Conservation (phyloP, 2,113 vertebrate species). For the Cryptotis parvus region DNA sequence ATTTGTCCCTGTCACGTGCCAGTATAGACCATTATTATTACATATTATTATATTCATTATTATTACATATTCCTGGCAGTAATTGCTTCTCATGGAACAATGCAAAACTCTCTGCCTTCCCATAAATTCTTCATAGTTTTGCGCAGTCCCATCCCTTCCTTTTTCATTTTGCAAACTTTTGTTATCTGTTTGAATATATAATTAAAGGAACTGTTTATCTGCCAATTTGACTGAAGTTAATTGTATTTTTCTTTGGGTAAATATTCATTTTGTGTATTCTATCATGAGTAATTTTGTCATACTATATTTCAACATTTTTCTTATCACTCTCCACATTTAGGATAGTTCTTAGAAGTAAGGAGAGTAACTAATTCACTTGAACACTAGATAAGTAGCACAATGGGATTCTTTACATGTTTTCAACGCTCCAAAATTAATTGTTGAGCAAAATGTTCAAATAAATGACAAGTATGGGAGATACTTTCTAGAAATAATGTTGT, state of each 20-base stretch:
- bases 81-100: neutral
- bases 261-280: neutral
- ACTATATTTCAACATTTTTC: neutral
- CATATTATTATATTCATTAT: too few species aligned
- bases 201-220: neutral
- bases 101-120: neutral
- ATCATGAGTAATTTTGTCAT: neutral
- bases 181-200: constrained; percentile 10
- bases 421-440: neutral
- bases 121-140: neutral
- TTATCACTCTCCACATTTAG: neutral
- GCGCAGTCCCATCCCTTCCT: neutral
- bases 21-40: too few species aligned
- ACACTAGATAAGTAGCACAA: neutral
- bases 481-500: neutral
- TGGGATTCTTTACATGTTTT: neutral
- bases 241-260: neutral
- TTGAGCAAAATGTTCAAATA: neutral
- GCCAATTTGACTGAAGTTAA: neutral
- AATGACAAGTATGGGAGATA: neutral
- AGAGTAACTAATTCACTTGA: neutral
- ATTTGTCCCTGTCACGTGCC: too few species aligned
- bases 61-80: too few species aligned
- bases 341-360: constrained; percentile 7
- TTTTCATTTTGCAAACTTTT: constrained; percentile 9